Percentiles rank a stretch among this genome's conserved stretches.
These are phyloP conservation scores for Chaetodon trifasciatus DNA, from an alignment of 2,797 vertebrate genomes.

Conservation along the genomic window DNA sequence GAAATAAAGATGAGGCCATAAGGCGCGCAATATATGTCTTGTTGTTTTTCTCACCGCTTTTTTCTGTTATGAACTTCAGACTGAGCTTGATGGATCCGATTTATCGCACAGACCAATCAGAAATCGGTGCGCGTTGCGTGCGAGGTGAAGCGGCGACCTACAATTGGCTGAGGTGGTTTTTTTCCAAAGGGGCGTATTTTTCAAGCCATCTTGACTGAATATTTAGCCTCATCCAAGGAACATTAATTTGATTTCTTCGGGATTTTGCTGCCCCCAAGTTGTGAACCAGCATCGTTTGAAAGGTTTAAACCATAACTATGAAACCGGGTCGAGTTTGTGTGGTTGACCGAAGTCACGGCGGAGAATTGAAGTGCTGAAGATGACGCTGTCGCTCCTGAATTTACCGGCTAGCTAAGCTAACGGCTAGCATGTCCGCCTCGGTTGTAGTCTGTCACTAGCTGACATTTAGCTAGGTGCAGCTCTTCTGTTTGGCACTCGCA, in stretches of 20 bases:
- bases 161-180: conserved; percentile 78
- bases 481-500: conserved; percentile 61
- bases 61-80: background rate
- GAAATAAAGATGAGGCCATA: conserved; percentile 28
- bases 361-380: conserved; percentile 77
- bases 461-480: conserved; percentile 75
- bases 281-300: conserved; percentile 46
- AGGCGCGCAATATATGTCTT: conserved; percentile 61
- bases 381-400: conserved; percentile 84
- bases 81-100: conserved; percentile 44
- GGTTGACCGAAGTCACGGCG: conserved; percentile 60
- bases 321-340: conserved; percentile 59
- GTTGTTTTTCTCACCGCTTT: conserved; percentile 77
- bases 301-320: conserved; percentile 68
- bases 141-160: conserved; percentile 59
- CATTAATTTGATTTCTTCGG: conserved; percentile 82
- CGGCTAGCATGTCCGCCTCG: conserved; percentile 82
- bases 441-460: conserved; percentile 78
- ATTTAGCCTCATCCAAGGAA: conserved; percentile 84
- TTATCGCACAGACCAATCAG: conserved; percentile 69
- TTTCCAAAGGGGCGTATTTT: conserved; percentile 88
- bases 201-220: conserved; percentile 88
- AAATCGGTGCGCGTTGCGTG: conserved; percentile 71
- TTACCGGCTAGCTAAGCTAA: conserved; percentile 85
- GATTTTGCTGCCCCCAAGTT: conserved; percentile 53